Base-by-base conservation (phyloP, 1,140 invertebrate genomes). In the Aphidius ervi region DNA sequence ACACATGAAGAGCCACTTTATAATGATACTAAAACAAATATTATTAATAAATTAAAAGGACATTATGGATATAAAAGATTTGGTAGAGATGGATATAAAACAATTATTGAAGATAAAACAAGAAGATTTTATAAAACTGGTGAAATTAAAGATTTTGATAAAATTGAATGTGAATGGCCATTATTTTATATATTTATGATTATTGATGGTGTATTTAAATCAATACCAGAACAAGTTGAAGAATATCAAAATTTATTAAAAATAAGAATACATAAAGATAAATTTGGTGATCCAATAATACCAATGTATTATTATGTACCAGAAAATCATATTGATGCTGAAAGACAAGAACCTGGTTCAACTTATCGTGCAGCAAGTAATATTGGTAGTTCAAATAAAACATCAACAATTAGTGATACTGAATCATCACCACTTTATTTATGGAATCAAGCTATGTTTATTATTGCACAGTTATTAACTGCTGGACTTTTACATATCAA, bases 101-200 rank as follows among this genome's bases (percentile, higher is more conserved):
- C 92, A 62, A 89, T 88, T 10, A 66, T 96, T 9, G 97, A 99
- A 82, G 89, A 97, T 73, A 83, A 84, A 45, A 84, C 81, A 39
- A 83, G 87, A 67, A 84, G 88, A 70, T 93, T 84, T 75, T 92
- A 91, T 67, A 78, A 83, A 65, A 78, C 83, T 65, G 87, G 86
- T 48, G 87, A 90, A 77, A 88, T 87, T 49, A 42, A 98, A 85
- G 88, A 95, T 70, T 99, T 98, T 82, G 95, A 98, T 74, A 90
- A 91, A 23, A 87, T 99, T 47, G 97, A 99, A 81, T 94, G 92
- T 72, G 95, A 99, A 81, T 99, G 97, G 95, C 97, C 97, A 0
- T 74, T 99, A 9, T 98, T 99, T 81, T 97, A 90, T 72, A 88
- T 95, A 31, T 93, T 92, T 74, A 91, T 99, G 88, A 93, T 98